A percentile compares a stretch with the other conserved stretches of the same genome.
Conservation (phyloP, 2,797 vertebrate species). For the Novumbra hubbsi region DNA sequence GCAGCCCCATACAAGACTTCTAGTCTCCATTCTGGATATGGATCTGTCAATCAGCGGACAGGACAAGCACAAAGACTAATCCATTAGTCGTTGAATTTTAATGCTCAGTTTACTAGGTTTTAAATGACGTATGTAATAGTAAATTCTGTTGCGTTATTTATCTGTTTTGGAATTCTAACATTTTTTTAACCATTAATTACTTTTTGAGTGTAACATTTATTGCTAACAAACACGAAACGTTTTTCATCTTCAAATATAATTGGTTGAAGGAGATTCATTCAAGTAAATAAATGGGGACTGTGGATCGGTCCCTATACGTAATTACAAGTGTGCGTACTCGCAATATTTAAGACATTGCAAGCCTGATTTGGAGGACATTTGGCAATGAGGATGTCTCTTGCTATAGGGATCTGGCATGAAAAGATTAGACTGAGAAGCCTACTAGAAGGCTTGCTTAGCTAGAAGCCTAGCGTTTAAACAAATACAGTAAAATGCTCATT, state of each 20-base stretch:
- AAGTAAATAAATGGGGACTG: neutral
- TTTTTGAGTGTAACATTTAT: constrained; percentile 15
- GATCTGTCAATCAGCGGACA: constrained; percentile 33
- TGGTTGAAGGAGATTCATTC: neutral
- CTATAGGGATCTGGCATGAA: too few relatives aligned
- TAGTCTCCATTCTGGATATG: constrained; percentile 14
- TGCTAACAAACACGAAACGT: constrained; percentile 57
- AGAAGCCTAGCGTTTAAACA: too few relatives aligned
- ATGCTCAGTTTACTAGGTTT: constrained; percentile 60
- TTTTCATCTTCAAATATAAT: constrained; percentile 30
- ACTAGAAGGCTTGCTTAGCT: too few relatives aligned
- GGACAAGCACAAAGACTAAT: constrained; percentile 70
- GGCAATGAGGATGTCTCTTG: too few relatives aligned
- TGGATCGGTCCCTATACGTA: too few relatives aligned
- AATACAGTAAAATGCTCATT: too few relatives aligned
- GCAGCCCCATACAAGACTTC: neutral
- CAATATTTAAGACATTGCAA: too few relatives aligned
- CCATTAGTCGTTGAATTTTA: constrained; percentile 44
- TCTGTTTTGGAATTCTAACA: constrained; percentile 55
- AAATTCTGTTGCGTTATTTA: constrained; percentile 55
- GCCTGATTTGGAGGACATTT: too few relatives aligned
- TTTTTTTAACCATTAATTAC: constrained; percentile 57
- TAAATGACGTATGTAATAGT: constrained; percentile 48
- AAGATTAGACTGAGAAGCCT: too few relatives aligned
- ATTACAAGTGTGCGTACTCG: too few relatives aligned